phyloP scores from a whole-genome alignment of 1,140 invertebrate species.

The Eumeta japonica region DNA sequence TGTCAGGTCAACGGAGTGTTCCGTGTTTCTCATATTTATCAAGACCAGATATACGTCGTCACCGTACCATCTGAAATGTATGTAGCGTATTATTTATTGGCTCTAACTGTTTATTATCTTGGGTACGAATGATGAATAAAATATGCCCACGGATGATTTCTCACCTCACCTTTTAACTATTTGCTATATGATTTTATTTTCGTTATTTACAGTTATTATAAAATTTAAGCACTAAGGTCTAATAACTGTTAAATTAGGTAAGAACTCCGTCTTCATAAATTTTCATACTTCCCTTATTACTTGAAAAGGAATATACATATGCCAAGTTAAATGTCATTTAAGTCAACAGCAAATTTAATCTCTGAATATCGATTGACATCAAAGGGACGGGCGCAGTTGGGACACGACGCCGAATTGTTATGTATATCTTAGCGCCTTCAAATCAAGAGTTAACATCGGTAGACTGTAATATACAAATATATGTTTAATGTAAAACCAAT shows the following conservation, averaged over 20 bases:
- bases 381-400: too few species aligned
- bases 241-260: background rate
- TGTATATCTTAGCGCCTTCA: too few species aligned
- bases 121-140: background rate
- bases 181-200: background rate
- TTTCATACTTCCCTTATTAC: too few species aligned
- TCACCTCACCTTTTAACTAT: background rate
- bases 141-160: background rate
- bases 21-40: slow-evolving; percentile 28
- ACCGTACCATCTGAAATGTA: slow-evolving; percentile 28
- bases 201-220: background rate
- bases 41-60: slow-evolving; percentile 28
- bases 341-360: too few species aligned
- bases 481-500: too few species aligned
- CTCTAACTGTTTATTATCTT: background rate
- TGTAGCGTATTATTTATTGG: background rate
- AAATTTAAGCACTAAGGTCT: background rate
- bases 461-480: too few species aligned
- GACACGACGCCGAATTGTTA: too few species aligned
- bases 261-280: too few species aligned
- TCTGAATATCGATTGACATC: too few species aligned
- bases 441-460: too few species aligned
- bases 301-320: too few species aligned
- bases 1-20: slow-evolving; percentile 28
- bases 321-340: too few species aligned